Evolutionary conservation across 2,113 vertebrate species (phyloP), one percentile per base, ranked within the genome.

Genomic region (Serilophus lunatus): DNA sequence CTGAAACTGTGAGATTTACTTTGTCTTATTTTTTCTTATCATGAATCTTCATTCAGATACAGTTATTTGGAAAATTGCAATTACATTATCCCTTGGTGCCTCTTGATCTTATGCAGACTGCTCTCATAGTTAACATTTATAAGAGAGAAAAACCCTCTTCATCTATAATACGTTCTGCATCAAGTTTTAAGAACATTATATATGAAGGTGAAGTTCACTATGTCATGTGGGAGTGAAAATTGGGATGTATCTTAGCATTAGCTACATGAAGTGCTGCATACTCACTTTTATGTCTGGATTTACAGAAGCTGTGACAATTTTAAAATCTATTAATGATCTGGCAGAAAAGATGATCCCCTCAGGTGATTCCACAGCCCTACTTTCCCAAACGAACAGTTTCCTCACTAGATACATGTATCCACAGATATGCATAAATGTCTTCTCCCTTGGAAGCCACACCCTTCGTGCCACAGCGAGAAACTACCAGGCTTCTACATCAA

Each of bases 31-130:
- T 85, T 87, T 86, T 86, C 88, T 95, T 75, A 95, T 87, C 25
- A 38, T 77, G 78, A 97, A 80, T 95, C 83, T 96, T 96, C 83
- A 96, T 95, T 95, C 92, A 94, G 89, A 97, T 60, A 92, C 28
- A 93, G 89, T 88, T 97, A 90, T 97, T 97, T 93, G 82, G 95
- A 96, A 96, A 97, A 93, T 54, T 88, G 74, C 74, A 96, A 92
- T 96, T 97, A 97, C 77, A 54, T 97, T 96, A 96, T 97, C 79
- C 86, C 78, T 88, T 45, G 45, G 49, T 94, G 75, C 57, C 92
- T 97, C 96, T 93, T 96, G 88, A 93, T 95, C 74, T 84, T 96
- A 95, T 68, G 90, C 91, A 93, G 94, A 86, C 69, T 95, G 77
- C 61, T 95, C 94, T 87, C 31, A 95, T 40, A 66, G 82, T 96